phyloP scores from a whole-genome alignment of 2,888 invertebrate genomes.

The Sphaerophoria taeniata region DNA sequence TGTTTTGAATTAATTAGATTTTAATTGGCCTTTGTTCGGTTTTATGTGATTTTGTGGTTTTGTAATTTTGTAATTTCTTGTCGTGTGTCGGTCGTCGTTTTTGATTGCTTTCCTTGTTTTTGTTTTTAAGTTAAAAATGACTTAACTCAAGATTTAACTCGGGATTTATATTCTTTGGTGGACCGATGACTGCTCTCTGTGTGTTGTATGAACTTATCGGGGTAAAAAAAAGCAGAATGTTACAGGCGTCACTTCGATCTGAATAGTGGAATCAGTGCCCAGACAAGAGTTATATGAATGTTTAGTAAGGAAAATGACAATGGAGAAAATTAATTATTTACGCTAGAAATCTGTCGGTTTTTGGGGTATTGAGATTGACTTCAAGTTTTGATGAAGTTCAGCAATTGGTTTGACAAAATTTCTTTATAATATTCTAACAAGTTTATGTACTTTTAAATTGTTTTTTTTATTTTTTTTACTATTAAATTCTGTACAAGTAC shows the following conservation, averaged over 20 bases:
- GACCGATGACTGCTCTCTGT: slow-evolving; percentile 93
- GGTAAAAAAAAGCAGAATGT: slow-evolving; percentile 86
- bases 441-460: too few species aligned
- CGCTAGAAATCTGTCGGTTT: too few species aligned
- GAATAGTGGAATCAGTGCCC: slow-evolving; percentile 85
- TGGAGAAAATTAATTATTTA: too few species aligned
- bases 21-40: slow-evolving; percentile 56
- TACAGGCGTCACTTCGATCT: slow-evolving; percentile 84
- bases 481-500: too few species aligned
- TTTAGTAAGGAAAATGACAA: slow-evolving; percentile 85
- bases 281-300: slow-evolving; percentile 90
- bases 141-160: slow-evolving; percentile 88
- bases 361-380: too few species aligned
- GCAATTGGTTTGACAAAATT: too few species aligned
- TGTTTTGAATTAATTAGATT: slow-evolving; percentile 52
- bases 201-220: slow-evolving; percentile 92
- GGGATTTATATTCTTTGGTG: slow-evolving; percentile 91
- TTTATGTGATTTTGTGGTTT: neutral
- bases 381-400: too few species aligned
- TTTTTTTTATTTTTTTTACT: too few species aligned
- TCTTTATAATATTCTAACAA: too few species aligned
- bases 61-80: slow-evolving; percentile 14
- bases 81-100: neutral
- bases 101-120: neutral
- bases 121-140: slow-evolving; percentile 80